phyloP scores from a whole-genome alignment of 1,140 invertebrate species.

The Drosophila guanche region DNA sequence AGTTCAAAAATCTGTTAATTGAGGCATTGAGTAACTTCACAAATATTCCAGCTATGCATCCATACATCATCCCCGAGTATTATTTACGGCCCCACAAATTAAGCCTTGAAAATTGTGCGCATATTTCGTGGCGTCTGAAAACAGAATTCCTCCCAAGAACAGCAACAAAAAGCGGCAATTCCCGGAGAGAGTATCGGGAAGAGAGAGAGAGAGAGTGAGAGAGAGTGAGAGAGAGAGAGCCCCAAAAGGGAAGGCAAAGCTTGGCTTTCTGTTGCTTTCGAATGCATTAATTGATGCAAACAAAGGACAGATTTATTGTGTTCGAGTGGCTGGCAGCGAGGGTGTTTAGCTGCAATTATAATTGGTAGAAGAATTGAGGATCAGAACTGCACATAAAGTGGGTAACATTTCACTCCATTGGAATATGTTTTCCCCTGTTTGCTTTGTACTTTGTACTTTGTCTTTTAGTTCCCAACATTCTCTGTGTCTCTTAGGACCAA shows the following conservation, averaged over 20 bases:
- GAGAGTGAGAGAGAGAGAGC: neutral
- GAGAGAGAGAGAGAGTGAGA: no score
- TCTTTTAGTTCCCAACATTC: slow-evolving; percentile 9
- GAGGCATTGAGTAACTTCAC: slow-evolving; percentile 6
- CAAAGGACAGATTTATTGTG: slow-evolving; percentile 60
- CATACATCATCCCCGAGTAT: slow-evolving; percentile 39
- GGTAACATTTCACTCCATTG: no score
- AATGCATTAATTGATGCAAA: slow-evolving; percentile 53
- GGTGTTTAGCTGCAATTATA: neutral
- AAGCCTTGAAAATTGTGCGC: slow-evolving; percentile 52
- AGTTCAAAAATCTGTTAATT: slow-evolving; percentile 25
- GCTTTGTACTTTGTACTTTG: slow-evolving; percentile 16
- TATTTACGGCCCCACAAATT: slow-evolving; percentile 60
- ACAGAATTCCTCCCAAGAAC: slow-evolving; percentile 24
- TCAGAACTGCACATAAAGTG: no score
- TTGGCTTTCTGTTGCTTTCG: slow-evolving; percentile 12
- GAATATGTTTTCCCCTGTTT: neutral
- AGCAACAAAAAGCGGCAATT: slow-evolving; percentile 30
- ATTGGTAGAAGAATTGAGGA: no score
- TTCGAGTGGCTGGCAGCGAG: slow-evolving; percentile 1
- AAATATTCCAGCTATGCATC: no score
- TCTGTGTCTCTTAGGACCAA: slow-evolving; percentile 1
- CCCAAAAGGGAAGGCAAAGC: neutral
- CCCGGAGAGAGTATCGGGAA: slow-evolving; percentile 15
- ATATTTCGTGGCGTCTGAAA: slow-evolving; percentile 42